Evolutionary conservation across 2,113 vertebrate genomes (phyloP).

Genomic region (Gymnorhina tibicen): DNA sequence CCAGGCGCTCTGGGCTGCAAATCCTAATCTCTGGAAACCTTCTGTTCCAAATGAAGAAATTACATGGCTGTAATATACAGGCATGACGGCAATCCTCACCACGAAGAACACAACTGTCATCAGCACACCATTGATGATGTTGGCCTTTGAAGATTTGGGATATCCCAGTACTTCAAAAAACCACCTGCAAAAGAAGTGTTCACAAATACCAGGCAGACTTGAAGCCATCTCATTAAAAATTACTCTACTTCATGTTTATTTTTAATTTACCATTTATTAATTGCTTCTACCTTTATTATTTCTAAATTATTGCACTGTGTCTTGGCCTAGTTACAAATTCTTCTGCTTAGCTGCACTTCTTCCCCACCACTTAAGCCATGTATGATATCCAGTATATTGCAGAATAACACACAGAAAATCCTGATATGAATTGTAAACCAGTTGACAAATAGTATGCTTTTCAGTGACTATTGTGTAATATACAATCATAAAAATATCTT

Average conservation of each 20-base stretch:
- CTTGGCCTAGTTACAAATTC: background rate
- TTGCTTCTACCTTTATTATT: background rate
- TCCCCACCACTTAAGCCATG: background rate
- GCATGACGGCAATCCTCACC: slow-evolving; percentile 90
- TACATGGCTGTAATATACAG: slow-evolving; percentile 83
- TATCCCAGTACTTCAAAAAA: slow-evolving; percentile 96
- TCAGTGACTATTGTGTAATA: background rate
- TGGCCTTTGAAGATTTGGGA: slow-evolving; percentile 86
- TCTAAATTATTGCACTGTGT: background rate
- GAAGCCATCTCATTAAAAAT: background rate
- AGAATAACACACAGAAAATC: background rate
- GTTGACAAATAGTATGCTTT: background rate
- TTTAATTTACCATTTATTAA: background rate
- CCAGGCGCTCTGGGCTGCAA: slow-evolving; percentile 84
- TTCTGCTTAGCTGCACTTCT: background rate
- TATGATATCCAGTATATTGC: background rate
- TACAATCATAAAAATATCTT: background rate
- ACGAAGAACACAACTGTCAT: slow-evolving; percentile 93
- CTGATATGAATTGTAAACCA: background rate
- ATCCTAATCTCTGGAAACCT: slow-evolving; percentile 82
- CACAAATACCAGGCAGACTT: background rate
- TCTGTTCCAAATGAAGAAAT: slow-evolving; percentile 86
- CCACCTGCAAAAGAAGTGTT: slow-evolving; percentile 85
- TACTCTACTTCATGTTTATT: background rate
- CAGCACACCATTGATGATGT: slow-evolving; percentile 91